A percentile compares a stretch with the other conserved stretches of the same genome.
These are phyloP conservation scores for Trissolcus basalis DNA, from an alignment of 1,140 invertebrate species.

Conservation along the genomic window DNA sequence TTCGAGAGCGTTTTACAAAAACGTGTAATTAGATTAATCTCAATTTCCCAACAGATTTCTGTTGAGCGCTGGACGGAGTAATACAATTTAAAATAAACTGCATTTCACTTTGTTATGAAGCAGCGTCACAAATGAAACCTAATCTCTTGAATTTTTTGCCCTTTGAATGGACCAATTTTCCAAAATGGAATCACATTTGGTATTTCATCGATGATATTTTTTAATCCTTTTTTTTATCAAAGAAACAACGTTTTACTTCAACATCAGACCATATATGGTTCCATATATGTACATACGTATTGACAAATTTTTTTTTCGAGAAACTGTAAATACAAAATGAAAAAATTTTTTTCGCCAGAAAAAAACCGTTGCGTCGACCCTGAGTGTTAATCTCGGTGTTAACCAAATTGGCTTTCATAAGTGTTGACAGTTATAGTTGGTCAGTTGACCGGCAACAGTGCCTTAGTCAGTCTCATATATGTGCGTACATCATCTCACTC, in stretches of 20 bases:
- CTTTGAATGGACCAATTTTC: no score
- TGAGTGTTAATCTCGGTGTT: conserved; percentile 14
- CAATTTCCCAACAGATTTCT: conserved; percentile 29
- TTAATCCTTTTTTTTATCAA: no score
- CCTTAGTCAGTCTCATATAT: conserved; percentile 26
- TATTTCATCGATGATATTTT: no score
- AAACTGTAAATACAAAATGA: no score
- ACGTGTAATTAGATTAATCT: conserved; percentile 30
- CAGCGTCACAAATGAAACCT: no score
- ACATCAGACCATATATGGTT: no score
- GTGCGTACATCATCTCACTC: conserved; percentile 23
- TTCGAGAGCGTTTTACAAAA: conserved; percentile 5
- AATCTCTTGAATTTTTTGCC: no score
- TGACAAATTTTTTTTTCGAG: no score
- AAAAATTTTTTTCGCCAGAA: no score
- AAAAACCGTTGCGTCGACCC: conserved; percentile 19
- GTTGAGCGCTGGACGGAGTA: conserved; percentile 1
- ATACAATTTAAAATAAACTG: conserved; percentile 14
- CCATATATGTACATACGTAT: no score
- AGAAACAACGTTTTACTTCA: no score
- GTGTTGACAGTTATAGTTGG: conserved; percentile 62
- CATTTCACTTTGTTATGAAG: neutral
- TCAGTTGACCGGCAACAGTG: conserved; percentile 59
- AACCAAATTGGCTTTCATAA: conserved; percentile 68
- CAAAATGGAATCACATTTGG: no score